Conservation (phyloP, 2,113 vertebrate genomes). For the Tautogolabrus adspersus region DNA sequence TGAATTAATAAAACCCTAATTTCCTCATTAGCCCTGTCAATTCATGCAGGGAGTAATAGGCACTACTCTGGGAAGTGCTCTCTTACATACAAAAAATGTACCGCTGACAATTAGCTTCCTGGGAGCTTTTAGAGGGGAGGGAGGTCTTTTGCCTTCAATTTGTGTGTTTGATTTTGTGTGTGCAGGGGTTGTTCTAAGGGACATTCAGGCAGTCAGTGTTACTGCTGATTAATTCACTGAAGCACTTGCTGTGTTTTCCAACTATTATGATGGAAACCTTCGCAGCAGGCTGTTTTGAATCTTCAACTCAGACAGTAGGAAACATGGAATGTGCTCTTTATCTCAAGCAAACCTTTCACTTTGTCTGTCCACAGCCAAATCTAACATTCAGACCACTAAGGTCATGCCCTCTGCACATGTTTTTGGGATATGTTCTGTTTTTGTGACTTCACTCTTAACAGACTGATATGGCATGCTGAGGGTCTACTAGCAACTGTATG, state of each 20-base stretch:
- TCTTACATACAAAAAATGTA: slow-evolving; percentile 68
- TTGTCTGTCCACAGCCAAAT: not conserved
- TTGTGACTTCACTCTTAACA: not conserved
- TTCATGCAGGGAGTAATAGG: slow-evolving; percentile 76
- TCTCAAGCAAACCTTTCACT: slow-evolving; percentile 11
- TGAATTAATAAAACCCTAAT: slow-evolving; percentile 83
- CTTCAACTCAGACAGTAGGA: slow-evolving; percentile 14
- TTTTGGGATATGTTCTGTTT: not conserved
- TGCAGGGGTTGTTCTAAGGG: not conserved
- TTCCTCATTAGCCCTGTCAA: slow-evolving; percentile 82
- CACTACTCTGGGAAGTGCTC: slow-evolving; percentile 64
- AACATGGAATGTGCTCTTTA: slow-evolving; percentile 5
- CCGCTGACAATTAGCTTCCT: slow-evolving; percentile 73
- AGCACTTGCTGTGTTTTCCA: slow-evolving; percentile 18
- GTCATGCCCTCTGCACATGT: slow-evolving; percentile 4
- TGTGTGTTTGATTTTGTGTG: not conserved
- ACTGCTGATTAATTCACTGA: slow-evolving; percentile 19
- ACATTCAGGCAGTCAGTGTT: slow-evolving; percentile 4
- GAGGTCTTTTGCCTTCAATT: slow-evolving; percentile 39
- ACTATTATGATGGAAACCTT: slow-evolving; percentile 16
- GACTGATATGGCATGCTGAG: not conserved
- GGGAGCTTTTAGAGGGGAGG: slow-evolving; percentile 39
- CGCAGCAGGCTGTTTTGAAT: slow-evolving; percentile 24
- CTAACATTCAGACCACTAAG: not conserved
- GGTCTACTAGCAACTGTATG: not conserved